Base-by-base conservation (phyloP, 2,797 vertebrate species). In the Poecilia gillii region DNA sequence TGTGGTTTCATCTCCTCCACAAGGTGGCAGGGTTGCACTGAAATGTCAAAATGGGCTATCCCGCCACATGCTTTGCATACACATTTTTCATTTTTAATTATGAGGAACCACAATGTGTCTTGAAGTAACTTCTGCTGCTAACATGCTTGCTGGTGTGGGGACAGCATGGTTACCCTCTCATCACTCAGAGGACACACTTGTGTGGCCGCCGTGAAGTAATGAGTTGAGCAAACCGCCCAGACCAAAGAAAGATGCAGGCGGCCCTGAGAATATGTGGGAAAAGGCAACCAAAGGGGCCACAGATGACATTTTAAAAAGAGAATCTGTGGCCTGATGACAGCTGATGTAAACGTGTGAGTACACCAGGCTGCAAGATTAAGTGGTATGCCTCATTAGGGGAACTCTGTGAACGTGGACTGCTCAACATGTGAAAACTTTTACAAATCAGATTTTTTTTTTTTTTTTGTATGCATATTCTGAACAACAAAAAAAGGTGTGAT, bases 151-250 rank as follows among this genome's bases (percentile, higher is more conserved):
- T 53, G 72, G 72, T 51, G 47, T 45, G 62, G 62, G 78, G 71
- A 74, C 76, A 45, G n/a, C 66, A 81, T 80, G 59, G 74, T 82
- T 77, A 85, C 87, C 85, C 90, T 93, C 39, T 94, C 88, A 94
- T 93, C 89, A 91, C 59, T 45, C 31, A 43, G 74, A 72, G 43
- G 62, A 88, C 81, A 89, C 84, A 75, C 76, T 88, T 78, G 84
- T 84, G 84, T 85, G 80, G 81, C 46, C 72, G 62, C 72, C 70
- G 45, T 88, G 66, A 84, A 84, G 78, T 83, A 64, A 68, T 68
- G 33, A 77, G 84, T 73, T 75, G 39, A 78, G 71, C 66, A 87
- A 71, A 86, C 88, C 88, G 71, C 85, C 31, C 76, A 78, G 83
- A 86, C 78, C 79, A 85, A 77, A 53, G 83, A 74, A 77, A 88